phyloP scores from a whole-genome alignment of 1,140 invertebrate genomes.

The Plectrocnemia conspersa region DNA sequence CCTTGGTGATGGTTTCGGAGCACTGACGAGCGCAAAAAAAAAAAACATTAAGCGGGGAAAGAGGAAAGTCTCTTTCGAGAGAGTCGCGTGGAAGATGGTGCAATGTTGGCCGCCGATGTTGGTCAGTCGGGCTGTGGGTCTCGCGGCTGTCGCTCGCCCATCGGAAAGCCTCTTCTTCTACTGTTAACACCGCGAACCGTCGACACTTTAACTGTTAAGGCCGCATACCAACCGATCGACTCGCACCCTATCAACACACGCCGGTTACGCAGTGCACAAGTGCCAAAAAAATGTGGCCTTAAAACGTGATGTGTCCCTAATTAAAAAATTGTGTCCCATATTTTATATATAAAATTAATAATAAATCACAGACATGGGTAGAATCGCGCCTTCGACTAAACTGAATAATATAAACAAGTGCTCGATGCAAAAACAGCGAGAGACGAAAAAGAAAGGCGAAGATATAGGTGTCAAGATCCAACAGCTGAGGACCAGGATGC shows the following conservation, averaged over 20 bases:
- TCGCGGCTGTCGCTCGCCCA: slow-evolving; percentile 10
- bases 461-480: neutral
- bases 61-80: slow-evolving; percentile 8
- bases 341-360: too few relatives aligned
- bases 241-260: neutral
- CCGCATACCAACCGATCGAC: too few relatives aligned
- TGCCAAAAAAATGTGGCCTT: too few relatives aligned
- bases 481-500: slow-evolving; percentile 19
- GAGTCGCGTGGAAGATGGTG: slow-evolving; percentile 5
- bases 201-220: neutral
- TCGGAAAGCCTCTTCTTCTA: neutral
- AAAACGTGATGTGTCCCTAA: too few relatives aligned
- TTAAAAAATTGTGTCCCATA: too few relatives aligned
- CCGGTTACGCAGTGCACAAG: neutral
- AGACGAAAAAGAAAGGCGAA: slow-evolving; percentile 3
- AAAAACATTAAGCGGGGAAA: slow-evolving; percentile 5
- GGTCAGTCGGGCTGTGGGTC: slow-evolving; percentile 30
- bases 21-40: too few relatives aligned
- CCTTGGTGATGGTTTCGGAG: too few relatives aligned
- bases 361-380: too few relatives aligned
- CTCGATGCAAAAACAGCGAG: slow-evolving; percentile 7
- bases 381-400: too few relatives aligned
- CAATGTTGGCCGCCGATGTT: slow-evolving; percentile 18
- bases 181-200: neutral
- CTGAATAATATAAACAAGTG: too few relatives aligned